Evolutionary conservation across 2,797 vertebrate species (phyloP), one percentile per base, ranked within the genome.

Genomic region (Fistularia tabacaria): DNA sequence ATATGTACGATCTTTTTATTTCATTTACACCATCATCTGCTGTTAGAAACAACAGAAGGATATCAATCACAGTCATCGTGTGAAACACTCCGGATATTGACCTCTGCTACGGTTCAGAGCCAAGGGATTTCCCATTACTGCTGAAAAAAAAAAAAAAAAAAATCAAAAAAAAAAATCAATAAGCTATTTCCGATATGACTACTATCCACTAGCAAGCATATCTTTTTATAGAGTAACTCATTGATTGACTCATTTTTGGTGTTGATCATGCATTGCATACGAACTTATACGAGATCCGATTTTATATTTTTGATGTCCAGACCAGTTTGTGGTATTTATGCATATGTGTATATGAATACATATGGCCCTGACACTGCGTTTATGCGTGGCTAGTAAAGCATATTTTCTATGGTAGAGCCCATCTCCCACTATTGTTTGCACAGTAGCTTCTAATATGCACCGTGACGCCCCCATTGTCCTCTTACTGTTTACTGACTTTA

Each of bases 371-470:
- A 74, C 80, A 80, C 80, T 82, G 73, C 87, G 84, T 81, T 77
- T 72, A 73, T 72, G 77, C 67, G 81, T 86, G 69, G 79, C 59
- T 79, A 74, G 81, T 84, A 76, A 74, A 85, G 48, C 70, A 76
- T 82, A 79, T 85, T 85, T 86, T 83, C 58, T 74, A 81, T 80
- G 76, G 78, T 89, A 85, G 78, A 87, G 62, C 66, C 72, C 81
- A 80, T 83, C 54, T 75, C 76, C 71, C 66, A 65, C 71, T 80
- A 74, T 85, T 75, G 82, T 88, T 88, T 85, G 80, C 87, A 89
- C 81, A 87, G 83, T 87, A 89, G 83, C 85, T 83, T 86, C 70
- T 81, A 69, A 82, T 82, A 85, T 85, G 80, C 85, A 89, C 81
- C 80, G 84, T 88, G 81, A 85, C 80, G 79, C 76, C 81, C 25